Conservation (phyloP, 2,113 vertebrate genomes). For the Tretioscincus oriximinensis region DNA sequence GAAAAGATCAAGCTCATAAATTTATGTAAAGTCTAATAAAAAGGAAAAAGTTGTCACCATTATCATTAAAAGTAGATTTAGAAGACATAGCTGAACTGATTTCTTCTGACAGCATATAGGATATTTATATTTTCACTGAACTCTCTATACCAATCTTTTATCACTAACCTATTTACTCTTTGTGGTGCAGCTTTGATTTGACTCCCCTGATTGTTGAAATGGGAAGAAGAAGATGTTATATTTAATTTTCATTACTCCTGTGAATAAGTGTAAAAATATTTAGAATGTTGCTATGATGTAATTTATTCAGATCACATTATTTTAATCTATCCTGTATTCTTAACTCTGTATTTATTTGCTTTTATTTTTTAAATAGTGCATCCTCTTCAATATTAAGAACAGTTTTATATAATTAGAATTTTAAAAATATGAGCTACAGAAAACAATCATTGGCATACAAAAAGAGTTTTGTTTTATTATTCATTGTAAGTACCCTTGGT, state of each 20-base stretch:
- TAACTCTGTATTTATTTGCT: slow-evolving; percentile 52
- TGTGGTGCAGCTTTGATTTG: slow-evolving; percentile 57
- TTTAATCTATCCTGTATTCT: slow-evolving; percentile 50
- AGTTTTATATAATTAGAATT: neutral
- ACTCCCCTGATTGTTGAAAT: slow-evolving; percentile 66
- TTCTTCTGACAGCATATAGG: slow-evolving; percentile 67
- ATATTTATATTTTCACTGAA: slow-evolving; percentile 69
- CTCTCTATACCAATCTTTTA: slow-evolving; percentile 66
- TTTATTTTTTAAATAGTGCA: slow-evolving; percentile 55
- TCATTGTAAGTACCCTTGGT: neutral
- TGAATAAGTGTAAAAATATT: slow-evolving; percentile 42
- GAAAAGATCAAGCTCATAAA: slow-evolving; percentile 63
- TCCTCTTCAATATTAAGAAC: slow-evolving; percentile 34
- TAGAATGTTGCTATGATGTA: slow-evolving; percentile 44
- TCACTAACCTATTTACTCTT: slow-evolving; percentile 66
- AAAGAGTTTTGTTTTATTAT: slow-evolving; percentile 10
- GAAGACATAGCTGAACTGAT: slow-evolving; percentile 63
- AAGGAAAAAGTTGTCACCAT: slow-evolving; percentile 71
- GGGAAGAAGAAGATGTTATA: slow-evolving; percentile 62
- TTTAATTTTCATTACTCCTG: slow-evolving; percentile 67
- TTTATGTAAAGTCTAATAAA: slow-evolving; percentile 72
- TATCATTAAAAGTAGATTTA: slow-evolving; percentile 73
- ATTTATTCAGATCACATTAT: slow-evolving; percentile 50
- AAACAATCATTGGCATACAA: slow-evolving; percentile 13
- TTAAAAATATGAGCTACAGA: neutral